Evolutionary conservation across 2,888 invertebrate species (phyloP).

Genomic region (Brachycybe producta): DNA sequence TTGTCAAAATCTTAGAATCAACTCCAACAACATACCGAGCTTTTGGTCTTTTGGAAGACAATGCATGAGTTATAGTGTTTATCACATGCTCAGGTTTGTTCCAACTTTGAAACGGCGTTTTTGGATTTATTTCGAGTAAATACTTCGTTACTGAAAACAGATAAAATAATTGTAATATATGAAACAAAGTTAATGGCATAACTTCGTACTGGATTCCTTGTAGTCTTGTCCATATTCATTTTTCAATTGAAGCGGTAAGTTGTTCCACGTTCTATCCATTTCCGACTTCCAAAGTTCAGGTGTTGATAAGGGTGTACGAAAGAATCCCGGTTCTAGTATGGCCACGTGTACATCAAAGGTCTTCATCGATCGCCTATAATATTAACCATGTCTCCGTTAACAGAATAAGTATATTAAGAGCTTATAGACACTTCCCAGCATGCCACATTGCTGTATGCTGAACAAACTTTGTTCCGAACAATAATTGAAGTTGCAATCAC

Average conservation of each 20-base stretch:
- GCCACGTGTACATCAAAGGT: neutral
- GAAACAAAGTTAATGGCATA: too few relatives aligned
- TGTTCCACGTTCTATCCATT: slow-evolving; percentile 1
- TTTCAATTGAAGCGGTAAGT: neutral
- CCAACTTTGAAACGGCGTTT: neutral
- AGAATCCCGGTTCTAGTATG: slow-evolving; percentile 6
- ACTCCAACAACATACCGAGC: slow-evolving; percentile 7
- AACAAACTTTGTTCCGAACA: too few relatives aligned
- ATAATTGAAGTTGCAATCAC: too few relatives aligned
- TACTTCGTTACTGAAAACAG: too few relatives aligned
- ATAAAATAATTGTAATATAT: too few relatives aligned
- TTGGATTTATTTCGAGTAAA: neutral
- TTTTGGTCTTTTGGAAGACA: slow-evolving; percentile 4
- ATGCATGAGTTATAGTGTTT: slow-evolving; percentile 11
- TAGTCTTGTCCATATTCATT: slow-evolving; percentile 6
- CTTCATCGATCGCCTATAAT: slow-evolving; percentile 5
- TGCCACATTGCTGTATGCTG: too few relatives aligned
- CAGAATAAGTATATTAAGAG: too few relatives aligned
- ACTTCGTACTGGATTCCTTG: too few relatives aligned
- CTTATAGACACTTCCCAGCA: too few relatives aligned
- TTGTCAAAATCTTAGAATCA: slow-evolving; percentile 3
- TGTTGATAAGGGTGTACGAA: neutral
- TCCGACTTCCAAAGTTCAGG: neutral
- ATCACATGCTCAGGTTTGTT: slow-evolving; percentile 3
- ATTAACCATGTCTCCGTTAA: too few relatives aligned